Conservation (phyloP, 2,113 vertebrate species). For the Phalacrocorax pelagicus region DNA sequence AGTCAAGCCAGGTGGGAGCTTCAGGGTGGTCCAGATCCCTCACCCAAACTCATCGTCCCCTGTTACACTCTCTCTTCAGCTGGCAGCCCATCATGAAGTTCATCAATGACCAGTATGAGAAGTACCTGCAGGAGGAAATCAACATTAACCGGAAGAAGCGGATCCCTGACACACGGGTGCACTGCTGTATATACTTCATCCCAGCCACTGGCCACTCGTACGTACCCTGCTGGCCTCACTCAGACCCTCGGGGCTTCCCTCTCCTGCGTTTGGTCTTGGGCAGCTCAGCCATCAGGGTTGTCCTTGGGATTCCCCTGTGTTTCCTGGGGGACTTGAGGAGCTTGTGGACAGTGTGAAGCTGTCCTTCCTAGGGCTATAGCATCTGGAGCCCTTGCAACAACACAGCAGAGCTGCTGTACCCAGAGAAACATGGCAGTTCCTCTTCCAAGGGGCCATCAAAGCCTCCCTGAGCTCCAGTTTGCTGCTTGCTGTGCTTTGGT, state of each 20-base stretch:
- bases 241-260: background rate
- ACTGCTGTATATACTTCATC: constrained; percentile 99
- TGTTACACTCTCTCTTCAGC: constrained; percentile 59
- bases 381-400: background rate
- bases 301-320: rapidly evolving
- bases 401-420: background rate
- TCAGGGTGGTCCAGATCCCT: background rate
- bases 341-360: background rate
- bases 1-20: background rate
- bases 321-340: background rate
- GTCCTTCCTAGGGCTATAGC: background rate
- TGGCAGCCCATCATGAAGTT: constrained; percentile 99
- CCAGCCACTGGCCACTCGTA: constrained; percentile 96
- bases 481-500: background rate
- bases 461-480: background rate
- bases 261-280: rapidly evolving
- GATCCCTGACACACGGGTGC: constrained; percentile 93
- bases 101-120: constrained; percentile 97
- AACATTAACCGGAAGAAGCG: constrained; percentile 94
- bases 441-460: background rate
- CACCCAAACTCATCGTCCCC: rapidly evolving
- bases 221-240: background rate
- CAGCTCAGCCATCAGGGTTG: background rate
- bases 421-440: rapidly evolving
- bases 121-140: constrained; percentile 95